Base-by-base conservation (phyloP, 2,797 vertebrate species). In the Mastacembelus armatus region DNA sequence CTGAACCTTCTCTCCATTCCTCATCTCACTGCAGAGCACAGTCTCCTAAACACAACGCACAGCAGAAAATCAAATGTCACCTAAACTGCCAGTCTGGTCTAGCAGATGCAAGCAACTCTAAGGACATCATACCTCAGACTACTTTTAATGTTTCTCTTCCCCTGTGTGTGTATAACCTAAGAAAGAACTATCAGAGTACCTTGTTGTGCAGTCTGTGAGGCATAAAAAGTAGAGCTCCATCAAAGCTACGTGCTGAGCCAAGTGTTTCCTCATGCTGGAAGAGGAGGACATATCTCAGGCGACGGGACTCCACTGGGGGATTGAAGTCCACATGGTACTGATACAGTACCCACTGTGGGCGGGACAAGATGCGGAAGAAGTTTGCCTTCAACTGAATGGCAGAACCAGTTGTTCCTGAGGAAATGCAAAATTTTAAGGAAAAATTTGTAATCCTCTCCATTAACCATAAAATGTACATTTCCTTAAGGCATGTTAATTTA, bases 281-380 rank as follows among this genome's bases (percentile, higher is more conserved):
- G 7, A 99, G 94, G 22, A 99, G 92, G 0, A 94, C 96, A 0
- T 90, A 83, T 50, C 95, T 95, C 50, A 98, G 79, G 10, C 96
- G 94, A 0, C 95, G 93, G 1, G 96, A 93, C 86, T 99, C 97
- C 94, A 99, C 95, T 8, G 92, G 85, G 0, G 97, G 97, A 1
- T 90, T 95, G 45, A 91, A 99, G 87, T 89, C 92, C 24, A 98
- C 90, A 2, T 98, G 97, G 66, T 99, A 99, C 86, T 99, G 97
- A 73, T 95, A 98, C 0, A 99, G 86, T 40, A 92, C 91, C 97
- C 97, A 99, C 65, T 96, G 93, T 0, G 97, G 97, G 0, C 96
- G 95, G 0, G 97, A 98, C 0, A 93, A 71, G 84, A 98, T 81
- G 2, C 94, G 94, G 35, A 96, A 95, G 74, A 91, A 96, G 91